Conservation (phyloP, 2,888 invertebrate species). For the Dromius quadrimaculatus region DNA sequence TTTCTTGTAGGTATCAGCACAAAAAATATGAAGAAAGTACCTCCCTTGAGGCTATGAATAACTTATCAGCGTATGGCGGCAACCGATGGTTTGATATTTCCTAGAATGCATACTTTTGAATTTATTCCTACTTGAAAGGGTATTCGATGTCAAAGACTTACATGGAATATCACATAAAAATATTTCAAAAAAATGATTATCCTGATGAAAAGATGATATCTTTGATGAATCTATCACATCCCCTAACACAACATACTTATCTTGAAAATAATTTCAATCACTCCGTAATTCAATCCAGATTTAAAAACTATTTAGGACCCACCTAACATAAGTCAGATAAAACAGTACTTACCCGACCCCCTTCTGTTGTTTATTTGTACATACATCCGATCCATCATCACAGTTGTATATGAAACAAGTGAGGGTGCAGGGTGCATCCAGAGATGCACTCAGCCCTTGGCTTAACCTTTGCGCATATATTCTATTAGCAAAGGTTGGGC, state of each 20-base stretch:
- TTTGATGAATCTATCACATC: too few species aligned
- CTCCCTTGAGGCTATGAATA: too few species aligned
- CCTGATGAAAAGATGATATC: not conserved
- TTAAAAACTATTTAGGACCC: conserved; percentile 21
- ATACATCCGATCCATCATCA: conserved; percentile 31
- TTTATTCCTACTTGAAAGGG: too few species aligned
- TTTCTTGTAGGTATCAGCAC: too few species aligned
- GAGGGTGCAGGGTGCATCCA: conserved; percentile 19
- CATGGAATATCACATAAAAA: too few species aligned
- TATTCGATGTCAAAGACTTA: too few species aligned
- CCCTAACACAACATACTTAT: not conserved
- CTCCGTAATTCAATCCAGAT: conserved; percentile 23
- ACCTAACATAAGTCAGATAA: conserved; percentile 40
- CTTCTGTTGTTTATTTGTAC: conserved; percentile 33
- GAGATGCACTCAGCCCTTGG: not conserved
- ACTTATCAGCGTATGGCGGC: too few species aligned
- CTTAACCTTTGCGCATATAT: conserved; percentile 32
- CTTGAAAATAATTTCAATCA: conserved; percentile 1
- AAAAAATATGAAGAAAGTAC: too few species aligned
- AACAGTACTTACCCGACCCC: conserved; percentile 19
- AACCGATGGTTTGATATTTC: too few species aligned
- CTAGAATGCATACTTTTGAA: too few species aligned
- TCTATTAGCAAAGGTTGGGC: conserved; percentile 31
- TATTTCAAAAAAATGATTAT: too few species aligned
- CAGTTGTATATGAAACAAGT: conserved; percentile 15